Conservation (phyloP, 1,140 invertebrate genomes). For the Brachionus manjavacas region DNA sequence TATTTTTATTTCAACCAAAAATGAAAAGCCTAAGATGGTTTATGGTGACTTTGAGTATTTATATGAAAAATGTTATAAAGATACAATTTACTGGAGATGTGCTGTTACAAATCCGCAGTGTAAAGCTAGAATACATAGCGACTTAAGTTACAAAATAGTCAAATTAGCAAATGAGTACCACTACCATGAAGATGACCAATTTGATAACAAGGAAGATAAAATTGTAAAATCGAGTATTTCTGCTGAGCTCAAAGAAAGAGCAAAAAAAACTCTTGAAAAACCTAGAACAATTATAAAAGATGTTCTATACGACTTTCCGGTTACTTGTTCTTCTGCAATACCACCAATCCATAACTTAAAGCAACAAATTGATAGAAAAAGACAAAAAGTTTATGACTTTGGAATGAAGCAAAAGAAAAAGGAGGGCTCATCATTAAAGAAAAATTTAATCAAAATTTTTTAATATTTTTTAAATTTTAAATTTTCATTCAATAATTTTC, state of each 20-base stretch:
- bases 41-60: not conserved
- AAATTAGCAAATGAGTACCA: not conserved
- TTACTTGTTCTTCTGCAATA: not conserved
- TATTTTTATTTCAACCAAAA: conserved; percentile 4
- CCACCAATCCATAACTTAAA: conserved; percentile 10
- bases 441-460: no score
- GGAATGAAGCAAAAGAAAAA: not conserved
- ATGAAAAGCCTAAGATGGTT: not conserved
- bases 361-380: not conserved
- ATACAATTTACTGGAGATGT: not conserved
- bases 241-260: not conserved
- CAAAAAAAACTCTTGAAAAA: not conserved
- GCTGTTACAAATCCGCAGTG: not conserved
- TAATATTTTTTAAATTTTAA: no score
- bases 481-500: no score
- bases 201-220: not conserved
- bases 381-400: conserved; percentile 5
- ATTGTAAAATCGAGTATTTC: not conserved
- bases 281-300: conserved; percentile 16
- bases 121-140: not conserved
- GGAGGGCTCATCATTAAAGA: not conserved
- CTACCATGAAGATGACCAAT: not conserved
- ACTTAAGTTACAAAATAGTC: no score
- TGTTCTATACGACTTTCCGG: not conserved
- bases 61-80: not conserved